These are phyloP conservation scores for Habropoda laboriosa DNA, from an alignment of 1,140 invertebrate genomes.

Conservation along the genomic window DNA sequence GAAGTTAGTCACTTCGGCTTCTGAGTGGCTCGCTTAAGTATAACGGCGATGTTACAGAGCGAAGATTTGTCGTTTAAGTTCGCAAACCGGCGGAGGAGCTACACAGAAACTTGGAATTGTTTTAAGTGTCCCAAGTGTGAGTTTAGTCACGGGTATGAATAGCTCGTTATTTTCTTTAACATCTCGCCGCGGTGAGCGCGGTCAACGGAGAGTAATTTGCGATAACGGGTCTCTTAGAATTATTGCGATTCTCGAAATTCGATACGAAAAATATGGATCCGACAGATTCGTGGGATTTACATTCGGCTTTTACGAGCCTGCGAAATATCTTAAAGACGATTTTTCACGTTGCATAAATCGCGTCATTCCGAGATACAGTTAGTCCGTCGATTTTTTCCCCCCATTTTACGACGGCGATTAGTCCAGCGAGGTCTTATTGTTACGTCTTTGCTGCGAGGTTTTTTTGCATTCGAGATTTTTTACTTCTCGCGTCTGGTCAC, in stretches of 20 bases:
- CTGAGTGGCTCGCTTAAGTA: not conserved
- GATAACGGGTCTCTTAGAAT: not conserved
- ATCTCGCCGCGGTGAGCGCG: not conserved
- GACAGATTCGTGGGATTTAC: not conserved
- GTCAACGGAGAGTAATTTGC: not conserved
- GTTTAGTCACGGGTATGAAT: not conserved
- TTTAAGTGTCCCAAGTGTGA: not conserved
- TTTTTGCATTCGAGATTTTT: not conserved
- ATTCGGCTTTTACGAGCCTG: not conserved
- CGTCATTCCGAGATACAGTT: not conserved
- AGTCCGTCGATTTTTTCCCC: not conserved
- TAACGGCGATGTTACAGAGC: too few species aligned
- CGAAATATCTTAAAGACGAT: not conserved
- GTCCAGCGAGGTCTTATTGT: not conserved
- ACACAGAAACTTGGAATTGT: not conserved
- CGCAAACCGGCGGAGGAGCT: too few species aligned
- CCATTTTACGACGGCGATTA: not conserved
- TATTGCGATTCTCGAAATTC: slow-evolving; percentile 2
- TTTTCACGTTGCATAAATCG: not conserved
- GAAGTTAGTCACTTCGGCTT: too few species aligned
- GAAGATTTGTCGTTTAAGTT: not conserved
- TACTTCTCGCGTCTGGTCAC: not conserved
- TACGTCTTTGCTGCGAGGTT: not conserved
- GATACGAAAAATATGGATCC: not conserved
- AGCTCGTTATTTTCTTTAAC: not conserved